phyloP scores from a whole-genome alignment of 1,140 invertebrate genomes.

The Saccostrea echinata region DNA sequence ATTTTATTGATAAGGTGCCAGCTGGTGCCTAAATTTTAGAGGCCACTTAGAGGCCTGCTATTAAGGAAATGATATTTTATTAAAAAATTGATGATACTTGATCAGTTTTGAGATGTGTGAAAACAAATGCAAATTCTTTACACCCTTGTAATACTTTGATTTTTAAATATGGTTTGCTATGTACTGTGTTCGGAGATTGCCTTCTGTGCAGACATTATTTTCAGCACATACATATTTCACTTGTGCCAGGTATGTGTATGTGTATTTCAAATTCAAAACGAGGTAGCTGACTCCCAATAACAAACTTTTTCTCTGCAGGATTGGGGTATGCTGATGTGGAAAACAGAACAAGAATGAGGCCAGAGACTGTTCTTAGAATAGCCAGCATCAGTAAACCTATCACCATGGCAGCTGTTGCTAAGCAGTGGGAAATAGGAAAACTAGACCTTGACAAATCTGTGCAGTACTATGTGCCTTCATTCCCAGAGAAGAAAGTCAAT shows the following conservation, averaged over 20 bases:
- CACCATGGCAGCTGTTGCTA: conserved; percentile 82
- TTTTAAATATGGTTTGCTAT: no score
- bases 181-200: no score
- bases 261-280: no score
- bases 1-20: no score
- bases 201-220: no score
- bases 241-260: no score
- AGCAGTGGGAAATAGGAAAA: conserved; percentile 82
- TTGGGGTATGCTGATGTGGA: conserved; percentile 85
- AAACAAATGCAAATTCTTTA: no score
- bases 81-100: background rate
- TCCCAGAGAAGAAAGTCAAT: conserved; percentile 81
- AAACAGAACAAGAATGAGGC: conserved; percentile 81
- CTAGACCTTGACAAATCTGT: conserved; percentile 84
- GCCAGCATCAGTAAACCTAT: conserved; percentile 85
- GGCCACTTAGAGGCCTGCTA: no score
- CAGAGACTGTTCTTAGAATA: conserved; percentile 84
- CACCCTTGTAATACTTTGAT: no score
- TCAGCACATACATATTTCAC: no score
- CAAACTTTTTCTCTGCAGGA: conserved; percentile 73
- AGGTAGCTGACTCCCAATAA: no score
- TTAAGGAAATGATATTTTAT: background rate
- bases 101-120: background rate
- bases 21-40: no score
- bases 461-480: conserved; percentile 81